Evolutionary conservation across 2,113 vertebrate species (phyloP).

Genomic region (Diphyllodes magnificus): DNA sequence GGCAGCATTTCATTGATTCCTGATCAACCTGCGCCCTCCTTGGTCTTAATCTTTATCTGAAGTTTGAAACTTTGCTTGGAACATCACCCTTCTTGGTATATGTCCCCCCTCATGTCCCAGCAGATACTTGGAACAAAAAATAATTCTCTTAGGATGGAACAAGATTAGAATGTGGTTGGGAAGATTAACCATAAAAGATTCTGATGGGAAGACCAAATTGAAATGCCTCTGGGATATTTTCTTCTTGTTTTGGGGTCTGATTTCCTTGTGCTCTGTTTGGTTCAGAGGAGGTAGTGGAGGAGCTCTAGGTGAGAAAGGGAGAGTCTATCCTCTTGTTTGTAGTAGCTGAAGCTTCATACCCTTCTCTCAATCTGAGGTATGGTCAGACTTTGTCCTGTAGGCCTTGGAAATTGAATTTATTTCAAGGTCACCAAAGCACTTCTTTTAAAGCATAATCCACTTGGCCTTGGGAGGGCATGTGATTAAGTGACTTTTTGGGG

Average conservation of each 20-base stretch:
- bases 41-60: not conserved
- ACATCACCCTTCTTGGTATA: not conserved
- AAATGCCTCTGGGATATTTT: not conserved
- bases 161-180: not conserved
- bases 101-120: not conserved
- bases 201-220: not conserved
- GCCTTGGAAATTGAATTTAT: not conserved
- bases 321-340: not conserved
- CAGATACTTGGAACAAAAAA: not conserved
- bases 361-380: not conserved
- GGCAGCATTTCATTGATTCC: not conserved
- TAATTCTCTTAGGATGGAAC: not conserved
- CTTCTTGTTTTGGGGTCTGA: not conserved
- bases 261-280: not conserved
- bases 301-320: not conserved
- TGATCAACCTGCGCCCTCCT: not conserved
- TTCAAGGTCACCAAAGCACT: not conserved
- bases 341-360: not conserved
- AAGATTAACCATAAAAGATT: not conserved
- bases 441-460: not conserved
- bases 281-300: not conserved
- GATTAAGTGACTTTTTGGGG: not conserved
- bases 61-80: not conserved
- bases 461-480: not conserved
- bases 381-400: not conserved